These are phyloP conservation scores for Falco peregrinus DNA, from an alignment of 2,797 vertebrate species.

Conservation along the genomic window DNA sequence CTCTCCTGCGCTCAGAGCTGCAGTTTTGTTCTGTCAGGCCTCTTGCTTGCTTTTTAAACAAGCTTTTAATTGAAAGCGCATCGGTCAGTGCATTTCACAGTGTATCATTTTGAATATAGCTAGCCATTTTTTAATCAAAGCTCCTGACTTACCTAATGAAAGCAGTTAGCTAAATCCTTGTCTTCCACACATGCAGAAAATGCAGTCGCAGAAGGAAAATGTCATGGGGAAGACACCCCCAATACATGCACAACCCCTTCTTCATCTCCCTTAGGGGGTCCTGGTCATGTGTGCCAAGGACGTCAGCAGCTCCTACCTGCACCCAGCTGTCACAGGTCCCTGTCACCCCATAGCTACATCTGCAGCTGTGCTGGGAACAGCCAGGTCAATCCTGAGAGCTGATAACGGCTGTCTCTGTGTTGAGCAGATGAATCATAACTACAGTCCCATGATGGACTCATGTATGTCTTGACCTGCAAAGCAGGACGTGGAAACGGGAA, in stretches of 20 bases:
- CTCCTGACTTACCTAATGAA: conserved; percentile 63
- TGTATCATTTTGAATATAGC: conserved; percentile 61
- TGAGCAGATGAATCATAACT: background rate
- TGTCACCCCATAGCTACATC: background rate
- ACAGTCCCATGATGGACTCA: background rate
- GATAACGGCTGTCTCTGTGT: background rate
- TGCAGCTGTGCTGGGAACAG: background rate
- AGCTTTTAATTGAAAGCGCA: conserved; percentile 55
- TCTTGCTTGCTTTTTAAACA: conserved; percentile 52
- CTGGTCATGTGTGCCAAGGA: background rate
- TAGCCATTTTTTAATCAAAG: conserved; percentile 64
- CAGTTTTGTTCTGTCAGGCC: background rate
- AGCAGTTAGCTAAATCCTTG: background rate
- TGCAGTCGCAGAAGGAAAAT: background rate
- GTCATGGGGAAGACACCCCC: background rate
- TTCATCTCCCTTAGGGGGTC: background rate
- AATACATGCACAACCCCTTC: background rate
- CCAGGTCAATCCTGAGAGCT: background rate
- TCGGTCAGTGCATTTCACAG: conserved; percentile 55
- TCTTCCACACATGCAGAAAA: background rate
- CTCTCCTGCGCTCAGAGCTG: conserved; percentile 7
- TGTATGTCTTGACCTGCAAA: background rate
- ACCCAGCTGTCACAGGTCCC: background rate
- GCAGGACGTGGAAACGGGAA: background rate
- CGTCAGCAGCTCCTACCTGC: background rate